These are phyloP conservation scores for Balaeniceps rex DNA, from an alignment of 2,113 vertebrate genomes.

Conservation along the genomic window DNA sequence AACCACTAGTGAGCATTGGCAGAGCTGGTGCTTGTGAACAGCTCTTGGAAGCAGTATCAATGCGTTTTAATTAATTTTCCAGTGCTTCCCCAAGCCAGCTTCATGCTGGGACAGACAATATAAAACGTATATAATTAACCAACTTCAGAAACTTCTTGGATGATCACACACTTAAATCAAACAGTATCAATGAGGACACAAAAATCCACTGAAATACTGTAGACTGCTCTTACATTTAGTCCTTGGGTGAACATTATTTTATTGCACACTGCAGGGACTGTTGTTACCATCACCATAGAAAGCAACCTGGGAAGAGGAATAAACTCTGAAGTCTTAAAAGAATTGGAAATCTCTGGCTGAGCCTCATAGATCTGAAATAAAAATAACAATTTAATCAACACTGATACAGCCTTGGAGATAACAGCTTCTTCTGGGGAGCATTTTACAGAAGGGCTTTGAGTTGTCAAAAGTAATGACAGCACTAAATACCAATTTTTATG, in stretches of 20 bases:
- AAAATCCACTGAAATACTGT: not conserved
- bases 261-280: constrained; percentile 86
- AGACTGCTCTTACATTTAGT: constrained; percentile 79
- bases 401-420: not conserved
- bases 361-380: constrained; percentile 87
- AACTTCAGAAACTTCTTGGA: not conserved
- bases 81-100: not conserved
- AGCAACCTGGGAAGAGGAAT: constrained; percentile 85
- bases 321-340: constrained; percentile 81
- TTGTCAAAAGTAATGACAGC: not conserved
- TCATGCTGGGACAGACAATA: not conserved
- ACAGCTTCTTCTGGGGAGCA: not conserved
- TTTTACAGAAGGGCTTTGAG: not conserved
- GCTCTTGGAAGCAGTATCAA: not conserved
- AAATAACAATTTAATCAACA: not conserved
- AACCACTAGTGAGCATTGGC: not conserved
- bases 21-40: not conserved
- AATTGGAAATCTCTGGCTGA: constrained; percentile 84
- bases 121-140: not conserved
- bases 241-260: constrained; percentile 92
- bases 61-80: not conserved
- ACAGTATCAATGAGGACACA: not conserved
- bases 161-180: not conserved
- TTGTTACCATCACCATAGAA: constrained; percentile 89
- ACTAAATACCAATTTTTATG: not conserved